Evolutionary conservation across 2,888 invertebrate genomes (phyloP).

Genomic region (Caenorhabditis panamensis): DNA sequence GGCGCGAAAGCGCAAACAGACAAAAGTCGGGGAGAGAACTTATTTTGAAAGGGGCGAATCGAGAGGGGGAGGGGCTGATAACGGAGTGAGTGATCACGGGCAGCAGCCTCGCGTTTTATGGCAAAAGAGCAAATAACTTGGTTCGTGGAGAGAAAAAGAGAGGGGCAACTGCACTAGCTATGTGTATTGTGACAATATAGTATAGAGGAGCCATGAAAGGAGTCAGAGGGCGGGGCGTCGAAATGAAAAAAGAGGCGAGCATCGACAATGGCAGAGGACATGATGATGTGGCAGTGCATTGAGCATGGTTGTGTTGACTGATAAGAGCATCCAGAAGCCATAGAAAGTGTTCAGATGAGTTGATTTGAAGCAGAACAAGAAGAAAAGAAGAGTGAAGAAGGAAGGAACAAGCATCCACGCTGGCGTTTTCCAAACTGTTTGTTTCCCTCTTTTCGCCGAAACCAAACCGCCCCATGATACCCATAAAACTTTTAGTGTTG

Average conservation of each 20-base stretch:
- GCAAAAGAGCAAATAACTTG: constrained; percentile 50
- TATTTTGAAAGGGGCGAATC: constrained; percentile 42
- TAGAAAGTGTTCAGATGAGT: too few species aligned
- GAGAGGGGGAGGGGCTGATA: constrained; percentile 33
- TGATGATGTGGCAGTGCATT: neutral
- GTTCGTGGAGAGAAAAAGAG: constrained; percentile 4
- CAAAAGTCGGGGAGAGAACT: constrained; percentile 15
- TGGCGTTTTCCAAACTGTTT: neutral
- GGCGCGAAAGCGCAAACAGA: constrained; percentile 16
- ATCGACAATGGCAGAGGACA: constrained; percentile 2
- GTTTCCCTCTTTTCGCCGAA: neutral
- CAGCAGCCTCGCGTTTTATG: constrained; percentile 49
- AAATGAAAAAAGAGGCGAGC: constrained; percentile 18
- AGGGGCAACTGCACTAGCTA: constrained; percentile 32
- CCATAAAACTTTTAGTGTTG: neutral
- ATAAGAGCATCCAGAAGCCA: neutral
- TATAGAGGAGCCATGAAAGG: constrained; percentile 22
- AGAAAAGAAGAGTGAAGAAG: too few species aligned
- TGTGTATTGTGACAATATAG: constrained; percentile 40
- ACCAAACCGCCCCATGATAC: neutral
- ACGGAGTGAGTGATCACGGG: constrained; percentile 32
- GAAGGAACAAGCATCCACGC: neutral
- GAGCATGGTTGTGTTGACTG: neutral
- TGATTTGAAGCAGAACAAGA: too few species aligned
- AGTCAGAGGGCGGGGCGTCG: neutral